Conservation (phyloP, 2,888 invertebrate species). For the Tachystola acroxantha region DNA sequence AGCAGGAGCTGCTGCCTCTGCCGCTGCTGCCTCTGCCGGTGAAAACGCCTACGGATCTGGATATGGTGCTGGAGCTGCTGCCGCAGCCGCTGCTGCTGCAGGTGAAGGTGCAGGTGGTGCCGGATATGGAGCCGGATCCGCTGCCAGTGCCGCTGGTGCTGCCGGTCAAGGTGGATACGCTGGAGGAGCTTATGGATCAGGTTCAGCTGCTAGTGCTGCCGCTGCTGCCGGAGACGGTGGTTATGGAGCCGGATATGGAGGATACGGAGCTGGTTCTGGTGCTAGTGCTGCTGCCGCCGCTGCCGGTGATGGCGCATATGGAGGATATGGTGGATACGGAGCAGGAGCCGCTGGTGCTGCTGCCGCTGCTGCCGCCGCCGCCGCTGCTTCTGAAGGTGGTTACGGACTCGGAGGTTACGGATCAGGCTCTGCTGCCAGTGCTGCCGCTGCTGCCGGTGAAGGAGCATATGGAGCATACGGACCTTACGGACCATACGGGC, state of each 20-base stretch:
- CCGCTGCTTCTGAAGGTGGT: conserved; percentile 4
- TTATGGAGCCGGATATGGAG: not conserved
- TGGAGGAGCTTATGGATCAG: not conserved
- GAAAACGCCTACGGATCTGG: no score
- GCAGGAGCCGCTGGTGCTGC: conserved; percentile 2
- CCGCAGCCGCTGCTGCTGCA: no score
- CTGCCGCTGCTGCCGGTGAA: conserved; percentile 4
- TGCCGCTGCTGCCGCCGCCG: conserved; percentile 4
- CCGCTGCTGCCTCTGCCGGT: no score
- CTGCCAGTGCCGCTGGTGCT: not conserved
- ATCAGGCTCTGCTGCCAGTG: conserved; percentile 7
- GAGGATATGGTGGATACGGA: not conserved
- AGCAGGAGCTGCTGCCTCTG: not conserved
- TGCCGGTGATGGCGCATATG: conserved; percentile 1
- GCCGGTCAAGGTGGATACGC: conserved; percentile 1
- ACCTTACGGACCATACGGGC: not conserved
- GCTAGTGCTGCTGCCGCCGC: not conserved
- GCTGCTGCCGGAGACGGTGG: conserved; percentile 3
- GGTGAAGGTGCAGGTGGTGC: no score
- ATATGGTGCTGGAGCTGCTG: no score
- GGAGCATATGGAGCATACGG: conserved; percentile 6
- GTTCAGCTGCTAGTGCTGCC: conserved; percentile 1
- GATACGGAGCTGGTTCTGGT: not conserved
- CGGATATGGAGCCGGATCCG: conserved; percentile 1
- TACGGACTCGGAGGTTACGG: conserved; percentile 3